Evolutionary conservation across 2,797 vertebrate species (phyloP).

Genomic region (Amblyraja radiata): DNA sequence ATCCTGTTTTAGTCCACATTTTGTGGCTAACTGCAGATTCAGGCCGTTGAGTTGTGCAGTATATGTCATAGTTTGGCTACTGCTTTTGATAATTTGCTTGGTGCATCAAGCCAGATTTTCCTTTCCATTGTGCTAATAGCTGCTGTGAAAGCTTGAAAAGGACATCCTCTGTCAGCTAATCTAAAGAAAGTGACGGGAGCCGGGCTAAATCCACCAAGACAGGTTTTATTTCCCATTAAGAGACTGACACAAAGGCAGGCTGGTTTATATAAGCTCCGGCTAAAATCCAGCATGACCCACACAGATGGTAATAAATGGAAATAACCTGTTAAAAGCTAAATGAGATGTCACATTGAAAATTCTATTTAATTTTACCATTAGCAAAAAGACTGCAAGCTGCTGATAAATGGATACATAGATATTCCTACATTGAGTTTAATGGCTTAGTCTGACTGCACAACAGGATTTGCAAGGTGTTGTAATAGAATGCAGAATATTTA

Average conservation of each 20-base stretch:
- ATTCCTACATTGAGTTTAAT: constrained; percentile 8
- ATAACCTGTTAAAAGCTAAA: constrained; percentile 17
- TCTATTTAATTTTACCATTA: constrained; percentile 25
- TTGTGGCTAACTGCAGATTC: too few species aligned
- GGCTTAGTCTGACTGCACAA: constrained; percentile 5
- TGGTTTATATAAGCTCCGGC: neutral
- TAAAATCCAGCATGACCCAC: neutral
- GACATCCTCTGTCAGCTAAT: neutral
- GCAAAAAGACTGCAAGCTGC: neutral
- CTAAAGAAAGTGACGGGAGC: constrained; percentile 23
- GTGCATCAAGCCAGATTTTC: neutral
- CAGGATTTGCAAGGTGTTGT: neutral
- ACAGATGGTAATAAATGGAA: neutral
- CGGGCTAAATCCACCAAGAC: neutral
- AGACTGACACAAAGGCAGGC: neutral
- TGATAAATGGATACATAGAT: constrained; percentile 13
- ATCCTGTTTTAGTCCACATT: too few species aligned
- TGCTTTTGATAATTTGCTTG: neutral
- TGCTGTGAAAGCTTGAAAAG: constrained; percentile 2
- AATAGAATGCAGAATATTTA: neutral
- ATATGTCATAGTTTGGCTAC: neutral
- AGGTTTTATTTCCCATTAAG: neutral
- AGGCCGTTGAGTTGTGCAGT: neutral
- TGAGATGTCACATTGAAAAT: constrained; percentile 11
- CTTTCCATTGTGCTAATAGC: neutral